Percentiles rank a stretch among this genome's conserved stretches.
Evolutionary conservation across 2,888 invertebrate genomes (phyloP).

Genomic region (Tigriopus californicus): DNA sequence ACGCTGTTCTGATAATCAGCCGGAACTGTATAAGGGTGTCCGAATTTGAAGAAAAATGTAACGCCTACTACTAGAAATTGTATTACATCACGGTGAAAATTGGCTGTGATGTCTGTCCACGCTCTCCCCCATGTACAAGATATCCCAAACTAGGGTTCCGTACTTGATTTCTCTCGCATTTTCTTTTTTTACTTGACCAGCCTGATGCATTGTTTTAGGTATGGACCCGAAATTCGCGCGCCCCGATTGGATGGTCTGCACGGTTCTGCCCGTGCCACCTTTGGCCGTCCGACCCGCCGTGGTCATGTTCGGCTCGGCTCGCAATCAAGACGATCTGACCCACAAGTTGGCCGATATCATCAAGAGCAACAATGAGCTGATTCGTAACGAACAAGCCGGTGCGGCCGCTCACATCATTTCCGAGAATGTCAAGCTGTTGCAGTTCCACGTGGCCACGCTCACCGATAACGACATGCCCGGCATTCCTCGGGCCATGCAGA

Average conservation of each 20-base stretch:
- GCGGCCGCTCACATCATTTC: slow-evolving; percentile 91
- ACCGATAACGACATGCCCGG: slow-evolving; percentile 99
- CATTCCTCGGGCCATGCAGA: slow-evolving; percentile 92
- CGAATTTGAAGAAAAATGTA: no score
- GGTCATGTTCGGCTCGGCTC: slow-evolving; percentile 96
- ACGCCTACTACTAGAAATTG: no score
- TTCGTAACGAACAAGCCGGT: slow-evolving; percentile 84
- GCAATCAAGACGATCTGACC: slow-evolving; percentile 93
- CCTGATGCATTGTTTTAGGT: slow-evolving; percentile 42
- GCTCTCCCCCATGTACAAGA: no score
- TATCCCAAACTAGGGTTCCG: no score
- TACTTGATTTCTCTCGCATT: no score
- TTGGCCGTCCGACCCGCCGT: slow-evolving; percentile 90
- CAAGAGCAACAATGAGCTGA: slow-evolving; percentile 86
- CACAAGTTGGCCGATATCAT: slow-evolving; percentile 97
- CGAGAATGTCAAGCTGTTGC: slow-evolving; percentile 92
- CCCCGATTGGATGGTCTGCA: slow-evolving; percentile 99
- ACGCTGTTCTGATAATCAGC: no score
- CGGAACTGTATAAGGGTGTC: no score
- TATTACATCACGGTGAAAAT: no score
- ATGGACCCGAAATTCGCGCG: slow-evolving; percentile 95
- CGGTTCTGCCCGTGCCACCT: slow-evolving; percentile 92
- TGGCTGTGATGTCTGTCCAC: no score
- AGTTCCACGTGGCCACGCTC: slow-evolving; percentile 94
- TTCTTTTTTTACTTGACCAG: no score